Evolutionary conservation across 2,888 invertebrate species (phyloP).

Genomic region (Iphiclides podalirius): DNA sequence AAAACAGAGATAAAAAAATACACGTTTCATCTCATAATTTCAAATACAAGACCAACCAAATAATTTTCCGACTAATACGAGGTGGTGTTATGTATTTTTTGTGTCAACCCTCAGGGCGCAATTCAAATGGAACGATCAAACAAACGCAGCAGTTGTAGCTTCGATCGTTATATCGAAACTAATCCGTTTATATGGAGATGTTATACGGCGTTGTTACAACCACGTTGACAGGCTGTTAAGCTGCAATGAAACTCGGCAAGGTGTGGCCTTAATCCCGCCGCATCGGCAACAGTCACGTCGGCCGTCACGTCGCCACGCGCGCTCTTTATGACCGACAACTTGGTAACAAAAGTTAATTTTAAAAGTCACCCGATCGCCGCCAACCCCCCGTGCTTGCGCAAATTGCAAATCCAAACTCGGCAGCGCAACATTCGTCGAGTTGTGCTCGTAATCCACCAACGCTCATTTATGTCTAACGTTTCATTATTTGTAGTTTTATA

Average conservation of each 20-base stretch:
- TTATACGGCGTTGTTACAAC: slow-evolving; percentile 51
- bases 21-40: no score
- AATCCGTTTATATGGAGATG: slow-evolving; percentile 64
- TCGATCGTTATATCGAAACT: slow-evolving; percentile 31
- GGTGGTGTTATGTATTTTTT: not conserved
- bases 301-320: slow-evolving; percentile 47
- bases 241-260: slow-evolving; percentile 59
- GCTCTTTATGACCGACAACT: slow-evolving; percentile 46
- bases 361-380: slow-evolving; percentile 62
- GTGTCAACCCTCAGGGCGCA: not conserved
- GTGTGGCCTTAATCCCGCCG: slow-evolving; percentile 62
- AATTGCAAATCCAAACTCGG: slow-evolving; percentile 26
- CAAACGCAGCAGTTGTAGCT: not conserved
- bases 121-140: not conserved
- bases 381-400: slow-evolving; percentile 41
- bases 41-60: not conserved
- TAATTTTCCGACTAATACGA: not conserved
- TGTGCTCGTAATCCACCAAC: no score
- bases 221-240: slow-evolving; percentile 67
- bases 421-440: not conserved
- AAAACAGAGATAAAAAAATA: no score
- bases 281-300: slow-evolving; percentile 55
- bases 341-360: slow-evolving; percentile 62
- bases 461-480: no score
- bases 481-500: no score